phyloP scores from a whole-genome alignment of 1,140 invertebrate species.

The Drosophila erecta region DNA sequence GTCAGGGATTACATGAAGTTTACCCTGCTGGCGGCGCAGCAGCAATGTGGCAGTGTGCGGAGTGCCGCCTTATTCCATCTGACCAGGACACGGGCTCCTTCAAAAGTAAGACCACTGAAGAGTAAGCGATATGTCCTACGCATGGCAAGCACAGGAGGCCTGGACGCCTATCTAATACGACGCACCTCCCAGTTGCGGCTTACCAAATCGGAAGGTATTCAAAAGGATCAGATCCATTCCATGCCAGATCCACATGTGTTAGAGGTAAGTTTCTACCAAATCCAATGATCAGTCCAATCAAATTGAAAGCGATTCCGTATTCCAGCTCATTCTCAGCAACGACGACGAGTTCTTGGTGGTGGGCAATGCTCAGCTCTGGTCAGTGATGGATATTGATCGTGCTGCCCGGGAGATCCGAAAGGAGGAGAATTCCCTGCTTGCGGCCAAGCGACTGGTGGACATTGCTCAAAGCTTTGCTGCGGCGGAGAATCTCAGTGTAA shows the following conservation, averaged over 20 bases:
- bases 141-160: slow-evolving; percentile 90
- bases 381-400: slow-evolving; percentile 90
- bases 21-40: slow-evolving; percentile 90
- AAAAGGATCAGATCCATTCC: not conserved
- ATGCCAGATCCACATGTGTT: slow-evolving; percentile 90
- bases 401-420: slow-evolving; percentile 90
- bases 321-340: slow-evolving; percentile 88
- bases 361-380: slow-evolving; percentile 92
- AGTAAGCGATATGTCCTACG: slow-evolving; percentile 87
- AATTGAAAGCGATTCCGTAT: not conserved
- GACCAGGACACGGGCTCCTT: slow-evolving; percentile 86
- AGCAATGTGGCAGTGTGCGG: slow-evolving; percentile 89
- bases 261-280: slow-evolving; percentile 84
- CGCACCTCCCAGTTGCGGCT: slow-evolving; percentile 61
- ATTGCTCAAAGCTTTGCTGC: slow-evolving; percentile 92
- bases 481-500: slow-evolving; percentile 91
- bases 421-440: slow-evolving; percentile 90
- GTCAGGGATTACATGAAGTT: slow-evolving; percentile 92
- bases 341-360: slow-evolving; percentile 93
- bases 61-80: slow-evolving; percentile 91
- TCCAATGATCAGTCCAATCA: too few species aligned
- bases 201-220: slow-evolving; percentile 20
- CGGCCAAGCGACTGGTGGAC: slow-evolving; percentile 92
- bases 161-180: slow-evolving; percentile 88
- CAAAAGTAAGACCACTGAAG: slow-evolving; percentile 79